Evolutionary conservation across 2,888 invertebrate species (phyloP).

Genomic region (Psylliodes chrysocephalus): DNA sequence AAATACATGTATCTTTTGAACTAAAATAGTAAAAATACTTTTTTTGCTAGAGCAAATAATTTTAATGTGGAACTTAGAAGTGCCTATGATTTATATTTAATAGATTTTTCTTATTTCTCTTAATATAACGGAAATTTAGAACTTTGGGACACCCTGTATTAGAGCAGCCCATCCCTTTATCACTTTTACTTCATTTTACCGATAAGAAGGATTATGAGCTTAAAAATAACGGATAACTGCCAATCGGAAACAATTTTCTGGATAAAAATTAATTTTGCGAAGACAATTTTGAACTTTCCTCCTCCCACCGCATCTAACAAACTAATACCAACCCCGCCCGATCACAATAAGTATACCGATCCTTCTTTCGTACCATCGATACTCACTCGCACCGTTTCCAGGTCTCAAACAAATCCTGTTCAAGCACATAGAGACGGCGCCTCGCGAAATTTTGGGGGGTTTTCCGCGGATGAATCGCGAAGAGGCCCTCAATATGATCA

Average conservation of each 20-base stretch:
- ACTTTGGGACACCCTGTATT: no score
- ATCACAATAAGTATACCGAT: conserved; percentile 7
- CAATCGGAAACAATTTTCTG: neutral
- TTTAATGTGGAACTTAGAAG: no score
- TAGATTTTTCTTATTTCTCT: no score
- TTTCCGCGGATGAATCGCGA: conserved; percentile 86
- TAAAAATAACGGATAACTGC: no score
- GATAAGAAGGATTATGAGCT: no score
- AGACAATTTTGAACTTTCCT: neutral
- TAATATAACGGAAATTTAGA: no score
- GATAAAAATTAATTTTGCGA: neutral
- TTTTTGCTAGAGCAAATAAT: no score
- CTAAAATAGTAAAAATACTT: no score
- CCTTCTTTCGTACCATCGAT: neutral
- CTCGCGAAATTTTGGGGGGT: conserved; percentile 91
- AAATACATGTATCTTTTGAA: no score
- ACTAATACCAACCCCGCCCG: conserved; percentile 4
- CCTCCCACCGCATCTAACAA: conserved; percentile 6
- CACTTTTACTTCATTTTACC: no score
- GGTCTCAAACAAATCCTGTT: conserved; percentile 63
- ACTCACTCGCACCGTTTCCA: conserved; percentile 41
- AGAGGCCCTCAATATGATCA: conserved; percentile 71
- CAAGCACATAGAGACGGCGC: conserved; percentile 88
- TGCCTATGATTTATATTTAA: no score
- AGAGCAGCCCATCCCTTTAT: no score